Base-by-base conservation (phyloP, 2,797 vertebrate species). In the Holocentrus rufus region DNA sequence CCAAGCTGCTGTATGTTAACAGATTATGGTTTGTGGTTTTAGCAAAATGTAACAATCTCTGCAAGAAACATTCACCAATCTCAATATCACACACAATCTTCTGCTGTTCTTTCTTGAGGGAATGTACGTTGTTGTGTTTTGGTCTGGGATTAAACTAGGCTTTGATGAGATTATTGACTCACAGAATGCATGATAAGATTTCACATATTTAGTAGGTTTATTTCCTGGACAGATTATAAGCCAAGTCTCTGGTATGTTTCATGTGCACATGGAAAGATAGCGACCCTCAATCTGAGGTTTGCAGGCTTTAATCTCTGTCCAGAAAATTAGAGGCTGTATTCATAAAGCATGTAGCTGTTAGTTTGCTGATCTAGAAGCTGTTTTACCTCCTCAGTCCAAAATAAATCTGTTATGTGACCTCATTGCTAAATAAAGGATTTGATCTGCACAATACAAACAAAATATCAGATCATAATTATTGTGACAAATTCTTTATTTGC, bases 1-100 rank as follows among this genome's bases (percentile, higher is more conserved):
- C 81, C 70, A 79, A 67, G 53, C 22, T 1, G 34, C 49, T 65
- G 58, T 77, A 46, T 30, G 7, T 18, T 34, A 53, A 52, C 59
- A 27, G 22, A 50, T 75, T 72, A 69, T 36, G 53, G 80, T 77
- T 85, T 73, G 54, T 79, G 77, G 82, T 80, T 87, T 82, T 81
- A 81, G 75, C 15, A 55, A 65, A 62, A 30, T 1, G 8, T 9
- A 55, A 34, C 30, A 13, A 18, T 73, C 52, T 52, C 18, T 20
- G 4, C 10, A 20, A 65, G 47, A 44, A 25, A 30, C 65, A 44
- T 47, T 42, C 57, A 17, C 34, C 18, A 27, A 61, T 30, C 54
- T 58, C 47, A 44, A 42, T 4, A 14, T 69, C 47, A 42, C 39
- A 27, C 31, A 68, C 30, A 60, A 62, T 65, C 20, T 8, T 47